Percentiles rank a stretch among this genome's conserved stretches.
phyloP scores from a whole-genome alignment of 2,888 invertebrate genomes.

The Leucophenga maculata region DNA sequence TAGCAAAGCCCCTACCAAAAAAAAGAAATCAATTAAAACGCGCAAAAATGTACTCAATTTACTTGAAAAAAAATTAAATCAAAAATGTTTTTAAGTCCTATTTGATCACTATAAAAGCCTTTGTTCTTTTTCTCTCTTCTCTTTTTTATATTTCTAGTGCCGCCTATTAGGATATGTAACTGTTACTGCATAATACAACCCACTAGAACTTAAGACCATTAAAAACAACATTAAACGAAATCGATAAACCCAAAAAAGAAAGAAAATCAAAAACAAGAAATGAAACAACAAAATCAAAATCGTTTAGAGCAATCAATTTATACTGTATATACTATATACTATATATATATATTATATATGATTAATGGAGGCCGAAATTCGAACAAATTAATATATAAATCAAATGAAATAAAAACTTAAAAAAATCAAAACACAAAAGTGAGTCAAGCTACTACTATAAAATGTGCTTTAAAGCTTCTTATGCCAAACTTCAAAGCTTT shows the following conservation, averaged over 20 bases:
- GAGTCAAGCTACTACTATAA: conserved; percentile 41
- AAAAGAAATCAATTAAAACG: conserved; percentile 16
- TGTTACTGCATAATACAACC: conserved; percentile 70
- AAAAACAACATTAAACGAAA: too few relatives aligned
- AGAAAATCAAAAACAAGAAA: too few relatives aligned
- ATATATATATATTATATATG: neutral
- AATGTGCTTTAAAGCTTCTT: conserved; percentile 31
- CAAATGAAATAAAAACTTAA: conserved; percentile 12
- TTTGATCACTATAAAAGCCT: conserved; percentile 41
- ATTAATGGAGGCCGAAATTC: too few relatives aligned
- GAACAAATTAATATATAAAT: neutral
- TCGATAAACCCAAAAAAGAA: conserved; percentile 44
- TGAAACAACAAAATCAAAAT: conserved; percentile 30
- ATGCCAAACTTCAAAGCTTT: conserved; percentile 45
- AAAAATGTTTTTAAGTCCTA: conserved; percentile 24
- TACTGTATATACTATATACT: conserved; percentile 3
- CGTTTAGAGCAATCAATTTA: conserved; percentile 13
- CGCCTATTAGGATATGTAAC: conserved; percentile 73
- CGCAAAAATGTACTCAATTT: conserved; percentile 35
- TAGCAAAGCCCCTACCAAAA: neutral
- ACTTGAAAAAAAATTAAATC: conserved; percentile 31
- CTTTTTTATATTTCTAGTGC: conserved; percentile 72
- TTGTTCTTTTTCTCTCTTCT: conserved; percentile 45
- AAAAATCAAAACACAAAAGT: conserved; percentile 40
- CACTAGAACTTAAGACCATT: conserved; percentile 57